Percentiles rank a stretch among this genome's conserved stretches.
These are phyloP conservation scores for Tokudaia tokunoshimensis DNA, from an alignment of 2,797 vertebrate genomes.

Conservation along the genomic window DNA sequence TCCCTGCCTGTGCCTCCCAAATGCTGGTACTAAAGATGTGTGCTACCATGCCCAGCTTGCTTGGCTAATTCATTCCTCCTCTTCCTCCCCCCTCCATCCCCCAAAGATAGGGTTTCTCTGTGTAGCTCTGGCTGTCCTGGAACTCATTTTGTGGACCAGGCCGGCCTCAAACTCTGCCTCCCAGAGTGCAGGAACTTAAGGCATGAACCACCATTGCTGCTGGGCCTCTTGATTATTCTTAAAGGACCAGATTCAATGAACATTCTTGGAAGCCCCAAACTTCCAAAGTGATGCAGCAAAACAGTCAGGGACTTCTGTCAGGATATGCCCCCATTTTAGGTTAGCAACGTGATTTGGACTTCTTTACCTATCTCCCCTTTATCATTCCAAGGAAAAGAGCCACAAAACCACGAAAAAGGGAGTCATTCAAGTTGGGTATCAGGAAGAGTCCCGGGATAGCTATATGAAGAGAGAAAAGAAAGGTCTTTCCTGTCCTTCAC, in stretches of 20 bases:
- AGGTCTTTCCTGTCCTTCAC: neutral
- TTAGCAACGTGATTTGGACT: slow-evolving; percentile 36
- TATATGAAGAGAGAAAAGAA: neutral
- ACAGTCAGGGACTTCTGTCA: neutral
- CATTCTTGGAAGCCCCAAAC: slow-evolving; percentile 4
- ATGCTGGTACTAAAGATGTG: neutral
- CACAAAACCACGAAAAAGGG: slow-evolving; percentile 14
- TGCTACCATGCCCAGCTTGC: neutral
- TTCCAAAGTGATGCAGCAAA: neutral
- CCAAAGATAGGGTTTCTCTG: neutral
- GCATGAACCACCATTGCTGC: neutral
- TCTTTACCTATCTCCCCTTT: neutral
- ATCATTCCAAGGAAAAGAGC: slow-evolving; percentile 5
- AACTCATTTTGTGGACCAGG: neutral
- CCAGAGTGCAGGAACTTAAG: neutral
- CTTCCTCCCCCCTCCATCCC: accelerated
- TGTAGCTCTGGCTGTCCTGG: neutral
- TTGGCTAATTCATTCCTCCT: neutral
- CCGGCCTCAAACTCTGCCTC: neutral
- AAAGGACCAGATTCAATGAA: slow-evolving; percentile 51
- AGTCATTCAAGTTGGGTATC: neutral
- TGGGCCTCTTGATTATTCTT: neutral
- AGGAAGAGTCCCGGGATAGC: neutral
- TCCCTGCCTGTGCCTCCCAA: neutral
- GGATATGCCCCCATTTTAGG: neutral